Percentiles rank a stretch among this genome's conserved stretches.
Evolutionary conservation across 2,888 invertebrate genomes (phyloP).

Genomic region (Acleris laterana): DNA sequence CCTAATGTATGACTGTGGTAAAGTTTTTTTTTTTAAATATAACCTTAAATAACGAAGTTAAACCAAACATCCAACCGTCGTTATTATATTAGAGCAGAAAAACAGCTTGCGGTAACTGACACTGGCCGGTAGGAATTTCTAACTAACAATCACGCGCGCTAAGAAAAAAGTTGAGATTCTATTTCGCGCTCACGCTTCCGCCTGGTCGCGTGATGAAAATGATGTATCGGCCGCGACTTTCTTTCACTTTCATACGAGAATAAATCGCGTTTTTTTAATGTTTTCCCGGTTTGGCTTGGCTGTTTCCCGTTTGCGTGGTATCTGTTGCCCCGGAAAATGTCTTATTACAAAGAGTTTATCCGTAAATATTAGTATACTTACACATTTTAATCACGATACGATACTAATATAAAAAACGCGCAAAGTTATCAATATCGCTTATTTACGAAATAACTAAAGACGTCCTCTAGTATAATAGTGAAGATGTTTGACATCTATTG

Average conservation of each 20-base stretch:
- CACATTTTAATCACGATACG: too few species aligned
- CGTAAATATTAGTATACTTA: too few species aligned
- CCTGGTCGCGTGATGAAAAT: slow-evolving; percentile 40
- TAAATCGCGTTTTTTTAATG: slow-evolving; percentile 28
- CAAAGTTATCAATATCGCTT: not conserved
- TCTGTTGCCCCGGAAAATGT: too few species aligned
- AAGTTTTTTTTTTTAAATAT: too few species aligned
- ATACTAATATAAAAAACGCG: too few species aligned
- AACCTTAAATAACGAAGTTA: not conserved
- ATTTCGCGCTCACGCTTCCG: slow-evolving; percentile 37
- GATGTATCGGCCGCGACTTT: slow-evolving; percentile 39
- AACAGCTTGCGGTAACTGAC: slow-evolving; percentile 38
- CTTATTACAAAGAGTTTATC: too few species aligned
- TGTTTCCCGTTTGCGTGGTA: not conserved
- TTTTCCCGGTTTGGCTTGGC: slow-evolving; percentile 39
- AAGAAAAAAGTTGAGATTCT: slow-evolving; percentile 39
- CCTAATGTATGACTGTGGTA: too few species aligned
- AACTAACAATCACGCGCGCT: slow-evolving; percentile 32
- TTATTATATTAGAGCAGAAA: slow-evolving; percentile 11
- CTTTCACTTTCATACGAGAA: slow-evolving; percentile 39
- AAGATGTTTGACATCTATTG: slow-evolving; percentile 53
- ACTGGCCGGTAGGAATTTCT: slow-evolving; percentile 38
- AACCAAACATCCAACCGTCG: slow-evolving; percentile 9
- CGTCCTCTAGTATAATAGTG: slow-evolving; percentile 38
- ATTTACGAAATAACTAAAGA: slow-evolving; percentile 36